Evolutionary conservation across 1,140 invertebrate genomes (phyloP), one percentile per base, ranked within the genome.

Genomic region (Micrasema minimum): DNA sequence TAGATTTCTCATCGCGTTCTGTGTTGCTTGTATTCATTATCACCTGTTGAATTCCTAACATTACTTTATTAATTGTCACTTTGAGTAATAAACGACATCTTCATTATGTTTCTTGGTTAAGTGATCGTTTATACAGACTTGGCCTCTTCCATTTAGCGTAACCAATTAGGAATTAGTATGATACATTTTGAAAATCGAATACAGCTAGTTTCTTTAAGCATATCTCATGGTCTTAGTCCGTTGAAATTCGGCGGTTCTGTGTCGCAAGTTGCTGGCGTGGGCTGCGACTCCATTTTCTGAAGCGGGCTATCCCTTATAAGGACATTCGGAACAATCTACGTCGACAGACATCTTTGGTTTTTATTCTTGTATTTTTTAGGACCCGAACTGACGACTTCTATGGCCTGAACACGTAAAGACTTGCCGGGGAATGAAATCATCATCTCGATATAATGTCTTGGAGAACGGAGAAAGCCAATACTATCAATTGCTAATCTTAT

Each of bases 281-380:
- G 73, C 7, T 26, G 73, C 45, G 22, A 38, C 53, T 61, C 69
- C 16, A 41, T 51, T 66, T 18, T 26, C n/a, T 53, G 5, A 20
- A 55, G 50, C 65, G 16, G 66, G 55, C 50, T 74, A 53, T 26
- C 48, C 73, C 73, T 69, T 71, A 75, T 71, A 75, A 71, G 73
- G 73, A 75, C 69, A 75, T 72, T 69, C 57, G 69, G 71, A 59
- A 71, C 73, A 50, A 66, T 71, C 73, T 61, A 71, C 66, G 69
- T 69, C 69, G 73, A 66, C 66, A 69, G 64, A 57, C 73, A 59
- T 72, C 73, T 75, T 45, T 35, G 57, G 50, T 75, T 69, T 71
- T 46, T 75, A 69, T 66, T 31, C 57, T 45, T 22, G 38, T 41
- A 43, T 72, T 69, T 71, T 69, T 75, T 69, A 66, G 69, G 45